Evolutionary conservation across 1,140 invertebrate species (phyloP).

Genomic region (Heterodera carotae): DNA sequence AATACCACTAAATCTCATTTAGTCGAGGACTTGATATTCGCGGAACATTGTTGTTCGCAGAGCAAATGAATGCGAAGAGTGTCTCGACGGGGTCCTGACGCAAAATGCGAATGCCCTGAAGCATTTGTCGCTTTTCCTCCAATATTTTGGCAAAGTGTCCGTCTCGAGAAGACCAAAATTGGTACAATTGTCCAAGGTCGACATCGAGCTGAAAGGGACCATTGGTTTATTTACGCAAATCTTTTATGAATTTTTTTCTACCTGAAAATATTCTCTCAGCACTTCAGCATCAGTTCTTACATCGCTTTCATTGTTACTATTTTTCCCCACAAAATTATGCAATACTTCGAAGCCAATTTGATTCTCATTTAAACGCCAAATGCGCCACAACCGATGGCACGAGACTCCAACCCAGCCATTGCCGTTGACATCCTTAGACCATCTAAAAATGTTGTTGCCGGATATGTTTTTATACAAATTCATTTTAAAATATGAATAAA

Average conservation of each 20-base stretch:
- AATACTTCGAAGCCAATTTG: conserved; percentile 44
- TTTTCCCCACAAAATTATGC: conserved; percentile 14
- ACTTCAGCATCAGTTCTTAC: conserved; percentile 25
- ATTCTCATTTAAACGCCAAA: conserved; percentile 31
- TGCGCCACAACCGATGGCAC: conserved; percentile 40
- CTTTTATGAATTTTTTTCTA: no score
- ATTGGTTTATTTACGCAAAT: no score
- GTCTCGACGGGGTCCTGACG: conserved; percentile 88
- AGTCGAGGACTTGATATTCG: conserved; percentile 51
- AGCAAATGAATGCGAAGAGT: conserved; percentile 93
- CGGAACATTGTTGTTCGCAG: conserved; percentile 91
- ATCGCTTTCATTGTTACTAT: not conserved
- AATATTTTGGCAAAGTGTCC: conserved; percentile 73
- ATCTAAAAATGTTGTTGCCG: conserved; percentile 30
- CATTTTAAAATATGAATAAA: not conserved
- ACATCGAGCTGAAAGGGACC: conserved; percentile 44
- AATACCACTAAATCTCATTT: no score
- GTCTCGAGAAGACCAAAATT: conserved; percentile 77
- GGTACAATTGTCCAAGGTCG: conserved; percentile 74
- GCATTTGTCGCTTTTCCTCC: conserved; percentile 69
- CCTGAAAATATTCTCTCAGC: conserved; percentile 50
- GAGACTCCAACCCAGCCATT: conserved; percentile 42
- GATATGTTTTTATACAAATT: conserved; percentile 9
- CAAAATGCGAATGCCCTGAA: conserved; percentile 81
- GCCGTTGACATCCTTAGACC: conserved; percentile 14